phyloP scores from a whole-genome alignment of 2,113 vertebrate genomes.

The Calyptomena viridis region DNA sequence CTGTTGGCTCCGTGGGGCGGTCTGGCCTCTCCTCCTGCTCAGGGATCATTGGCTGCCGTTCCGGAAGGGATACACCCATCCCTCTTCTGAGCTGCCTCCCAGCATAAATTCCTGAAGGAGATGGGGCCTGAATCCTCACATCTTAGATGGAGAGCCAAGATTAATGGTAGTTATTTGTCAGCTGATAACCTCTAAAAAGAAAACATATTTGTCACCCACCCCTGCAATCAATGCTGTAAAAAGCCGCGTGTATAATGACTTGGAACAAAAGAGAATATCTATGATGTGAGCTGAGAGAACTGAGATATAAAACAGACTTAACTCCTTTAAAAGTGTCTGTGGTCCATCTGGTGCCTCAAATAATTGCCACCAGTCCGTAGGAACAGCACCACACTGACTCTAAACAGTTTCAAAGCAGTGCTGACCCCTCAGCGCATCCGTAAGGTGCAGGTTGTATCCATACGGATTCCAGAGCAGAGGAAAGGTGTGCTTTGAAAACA shows the following conservation, averaged over 20 bases:
- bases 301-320: neutral
- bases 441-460: neutral
- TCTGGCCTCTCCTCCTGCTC: too few relatives aligned
- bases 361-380: neutral
- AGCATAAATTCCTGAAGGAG: neutral
- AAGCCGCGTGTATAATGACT: neutral
- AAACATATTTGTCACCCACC: slow-evolving; percentile 9
- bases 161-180: slow-evolving; percentile 32
- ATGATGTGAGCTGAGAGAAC: neutral
- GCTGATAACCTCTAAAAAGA: slow-evolving; percentile 21
- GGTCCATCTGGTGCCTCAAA: neutral
- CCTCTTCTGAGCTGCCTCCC: neutral
- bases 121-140: neutral
- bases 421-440: rapidly evolving
- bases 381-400: neutral
- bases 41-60: neutral
- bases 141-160: neutral
- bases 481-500: neutral
- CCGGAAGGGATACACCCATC: neutral
- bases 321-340: neutral
- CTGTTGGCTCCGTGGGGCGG: too few relatives aligned
- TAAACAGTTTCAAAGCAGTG: neutral
- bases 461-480: neutral
- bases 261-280: neutral
- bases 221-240: neutral